These are phyloP conservation scores for Parnassius orleans DNA, from an alignment of 2,888 invertebrate genomes.

Conservation along the genomic window DNA sequence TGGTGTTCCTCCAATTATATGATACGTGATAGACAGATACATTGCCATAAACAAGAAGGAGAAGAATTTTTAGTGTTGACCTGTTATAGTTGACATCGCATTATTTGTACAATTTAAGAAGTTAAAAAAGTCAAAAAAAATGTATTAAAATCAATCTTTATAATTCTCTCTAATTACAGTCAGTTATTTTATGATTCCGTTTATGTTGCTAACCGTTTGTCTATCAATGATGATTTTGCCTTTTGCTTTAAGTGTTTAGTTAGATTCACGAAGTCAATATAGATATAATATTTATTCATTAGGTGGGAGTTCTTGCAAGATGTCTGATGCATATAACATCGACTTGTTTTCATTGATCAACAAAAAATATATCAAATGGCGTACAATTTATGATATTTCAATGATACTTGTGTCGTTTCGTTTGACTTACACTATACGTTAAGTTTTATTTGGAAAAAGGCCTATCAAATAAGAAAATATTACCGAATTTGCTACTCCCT, in stretches of 20 bases:
- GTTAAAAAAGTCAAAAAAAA: too few species aligned
- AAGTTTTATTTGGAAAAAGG: not conserved
- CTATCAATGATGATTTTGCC: slow-evolving; percentile 8
- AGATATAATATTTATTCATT: slow-evolving; percentile 12
- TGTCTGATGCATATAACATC: not conserved
- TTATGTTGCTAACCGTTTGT: slow-evolving; percentile 2
- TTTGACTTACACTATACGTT: not conserved
- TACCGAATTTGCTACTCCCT: slow-evolving; percentile 12
- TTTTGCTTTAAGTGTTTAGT: not conserved
- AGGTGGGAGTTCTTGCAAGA: slow-evolving; percentile 13
- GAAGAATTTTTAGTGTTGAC: too few species aligned
- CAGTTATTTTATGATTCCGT: too few species aligned
- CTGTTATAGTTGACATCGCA: too few species aligned
- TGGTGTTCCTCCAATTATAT: too few species aligned
- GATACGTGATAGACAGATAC: too few species aligned
- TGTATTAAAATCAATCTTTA: too few species aligned
- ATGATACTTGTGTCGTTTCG: too few species aligned
- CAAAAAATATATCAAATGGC: not conserved
- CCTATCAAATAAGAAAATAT: slow-evolving; percentile 5
- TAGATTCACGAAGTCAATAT: slow-evolving; percentile 17
- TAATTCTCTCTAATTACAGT: too few species aligned
- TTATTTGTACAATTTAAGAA: too few species aligned
- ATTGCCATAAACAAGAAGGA: too few species aligned
- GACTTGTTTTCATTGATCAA: not conserved
- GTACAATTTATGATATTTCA: too few species aligned